Percentiles rank a stretch among this genome's conserved stretches.
These are phyloP conservation scores for Antigone vipio DNA, from an alignment of 2,113 vertebrate species.

Conservation along the genomic window DNA sequence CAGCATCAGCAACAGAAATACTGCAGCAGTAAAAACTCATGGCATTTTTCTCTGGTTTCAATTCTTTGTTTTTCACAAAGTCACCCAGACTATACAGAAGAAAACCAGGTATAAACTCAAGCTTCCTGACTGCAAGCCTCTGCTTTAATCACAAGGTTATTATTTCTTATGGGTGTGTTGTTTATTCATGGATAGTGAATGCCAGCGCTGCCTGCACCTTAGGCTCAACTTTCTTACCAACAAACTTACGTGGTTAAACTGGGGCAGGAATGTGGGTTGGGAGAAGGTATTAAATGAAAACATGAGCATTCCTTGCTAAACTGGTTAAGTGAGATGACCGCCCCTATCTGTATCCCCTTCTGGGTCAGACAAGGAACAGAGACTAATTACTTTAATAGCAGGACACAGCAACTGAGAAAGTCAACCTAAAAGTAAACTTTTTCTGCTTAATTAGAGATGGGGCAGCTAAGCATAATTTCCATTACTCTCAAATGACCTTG, in stretches of 20 bases:
- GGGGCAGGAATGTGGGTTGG: background rate
- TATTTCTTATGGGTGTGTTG: background rate
- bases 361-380: background rate
- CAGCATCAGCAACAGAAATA: background rate
- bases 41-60: background rate
- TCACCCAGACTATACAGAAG: background rate
- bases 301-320: background rate
- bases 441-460: conserved; percentile 1
- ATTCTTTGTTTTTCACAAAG: background rate
- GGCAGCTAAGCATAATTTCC: background rate
- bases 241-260: background rate
- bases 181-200: background rate
- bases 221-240: background rate
- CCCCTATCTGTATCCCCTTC: background rate
- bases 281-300: background rate
- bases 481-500: background rate
- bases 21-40: background rate
- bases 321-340: conserved; percentile 9
- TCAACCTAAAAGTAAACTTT: background rate
- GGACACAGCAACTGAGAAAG: background rate
- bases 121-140: background rate
- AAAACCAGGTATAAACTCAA: background rate
- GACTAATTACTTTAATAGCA: conserved; percentile 5
- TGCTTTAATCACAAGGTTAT: background rate
- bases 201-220: background rate